Percentiles rank a stretch among this genome's conserved stretches.
Conservation (phyloP, 2,888 invertebrate genomes). For the Lysandra coridon region DNA sequence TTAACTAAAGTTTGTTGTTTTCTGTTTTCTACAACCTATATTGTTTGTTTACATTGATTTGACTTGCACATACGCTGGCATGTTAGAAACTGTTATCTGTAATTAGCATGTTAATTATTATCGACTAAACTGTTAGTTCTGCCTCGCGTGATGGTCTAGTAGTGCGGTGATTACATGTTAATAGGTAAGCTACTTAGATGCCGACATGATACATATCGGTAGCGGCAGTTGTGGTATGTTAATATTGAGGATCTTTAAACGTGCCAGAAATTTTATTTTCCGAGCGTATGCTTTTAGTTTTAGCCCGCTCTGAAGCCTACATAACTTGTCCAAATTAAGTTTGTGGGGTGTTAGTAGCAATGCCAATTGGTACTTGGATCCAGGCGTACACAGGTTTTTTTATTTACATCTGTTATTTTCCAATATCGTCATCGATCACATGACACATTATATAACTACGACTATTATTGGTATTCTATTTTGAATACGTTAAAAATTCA, state of each 20-base stretch:
- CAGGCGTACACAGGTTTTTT: no score
- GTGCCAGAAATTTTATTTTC: no score
- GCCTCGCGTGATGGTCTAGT: slow-evolving; percentile 19
- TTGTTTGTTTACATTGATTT: background rate
- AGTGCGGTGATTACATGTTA: slow-evolving; percentile 10
- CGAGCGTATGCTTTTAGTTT: no score
- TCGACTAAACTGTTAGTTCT: slow-evolving; percentile 4
- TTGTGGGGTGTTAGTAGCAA: no score
- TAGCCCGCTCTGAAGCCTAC: no score
- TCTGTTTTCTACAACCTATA: background rate
- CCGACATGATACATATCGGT: slow-evolving; percentile 9
- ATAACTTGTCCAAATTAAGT: no score
- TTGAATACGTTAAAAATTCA: no score
- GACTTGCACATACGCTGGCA: background rate
- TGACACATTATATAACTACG: no score
- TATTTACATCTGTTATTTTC: no score
- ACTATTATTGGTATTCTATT: no score
- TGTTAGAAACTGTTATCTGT: background rate
- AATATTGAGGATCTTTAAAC: background rate
- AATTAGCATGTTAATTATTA: slow-evolving; percentile 3
- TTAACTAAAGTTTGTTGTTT: background rate
- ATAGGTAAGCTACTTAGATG: background rate
- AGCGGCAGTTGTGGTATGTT: background rate
- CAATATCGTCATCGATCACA: no score
- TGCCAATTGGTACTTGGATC: no score